A percentile compares a stretch with the other conserved stretches of the same genome.
Conservation (phyloP, 92 coral and sea anemone genomes). For the Bergia puertoricense region DNA sequence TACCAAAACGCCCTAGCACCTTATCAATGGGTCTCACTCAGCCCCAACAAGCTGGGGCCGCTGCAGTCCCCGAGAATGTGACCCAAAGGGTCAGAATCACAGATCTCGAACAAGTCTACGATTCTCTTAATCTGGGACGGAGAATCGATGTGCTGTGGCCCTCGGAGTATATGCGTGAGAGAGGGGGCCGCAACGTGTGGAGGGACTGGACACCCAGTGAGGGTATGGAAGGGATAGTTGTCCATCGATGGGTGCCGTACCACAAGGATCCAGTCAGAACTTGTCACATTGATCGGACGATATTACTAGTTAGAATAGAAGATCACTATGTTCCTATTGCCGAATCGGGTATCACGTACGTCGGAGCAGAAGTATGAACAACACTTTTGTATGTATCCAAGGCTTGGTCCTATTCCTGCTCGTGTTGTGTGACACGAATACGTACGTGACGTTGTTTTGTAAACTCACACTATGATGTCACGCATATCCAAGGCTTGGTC, state of each 20-base stretch:
- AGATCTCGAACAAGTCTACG: constrained; percentile 74
- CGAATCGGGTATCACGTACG: constrained; percentile 73
- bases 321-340: constrained; percentile 84
- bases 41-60: constrained; percentile 61
- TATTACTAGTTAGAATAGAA: constrained; percentile 74
- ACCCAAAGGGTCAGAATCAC: constrained; percentile 72
- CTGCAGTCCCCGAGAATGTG: constrained; percentile 61
- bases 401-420: background rate
- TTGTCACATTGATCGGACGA: constrained; percentile 79
- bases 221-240: constrained; percentile 85
- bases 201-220: constrained; percentile 85
- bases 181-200: constrained; percentile 77
- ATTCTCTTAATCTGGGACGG: constrained; percentile 72
- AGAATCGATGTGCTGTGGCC: constrained; percentile 88
- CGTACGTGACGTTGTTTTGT: too few species aligned
- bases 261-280: constrained; percentile 77
- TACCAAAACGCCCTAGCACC: constrained; percentile 73
- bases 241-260: constrained; percentile 79
- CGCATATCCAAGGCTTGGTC: too few species aligned
- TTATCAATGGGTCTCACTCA: constrained; percentile 65
- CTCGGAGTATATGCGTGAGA: constrained; percentile 83
- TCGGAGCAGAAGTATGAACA: constrained; percentile 66
- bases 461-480: too few species aligned
- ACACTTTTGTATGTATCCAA: background rate
- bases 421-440: too few species aligned